Conservation (phyloP, 2,113 vertebrate species). For the Raja brachyura region DNA sequence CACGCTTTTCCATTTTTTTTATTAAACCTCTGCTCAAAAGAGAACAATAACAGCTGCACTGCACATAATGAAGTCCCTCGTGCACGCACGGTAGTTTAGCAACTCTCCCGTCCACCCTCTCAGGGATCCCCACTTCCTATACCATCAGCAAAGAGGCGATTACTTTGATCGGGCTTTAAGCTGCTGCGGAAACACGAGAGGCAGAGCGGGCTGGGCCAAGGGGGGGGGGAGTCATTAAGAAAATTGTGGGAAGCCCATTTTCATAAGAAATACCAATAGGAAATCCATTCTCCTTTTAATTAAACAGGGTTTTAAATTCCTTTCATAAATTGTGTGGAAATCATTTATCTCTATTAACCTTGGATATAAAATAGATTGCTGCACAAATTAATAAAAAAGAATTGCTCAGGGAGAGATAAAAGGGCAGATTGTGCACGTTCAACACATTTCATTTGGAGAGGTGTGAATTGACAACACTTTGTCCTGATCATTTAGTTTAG, state of each 20-base stretch:
- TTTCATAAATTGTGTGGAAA: constrained; percentile 46
- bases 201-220: not conserved
- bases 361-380: constrained; percentile 47
- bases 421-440: constrained; percentile 42
- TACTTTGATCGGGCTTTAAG: not conserved
- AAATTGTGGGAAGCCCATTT: not conserved
- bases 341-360: constrained; percentile 53
- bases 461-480: not conserved
- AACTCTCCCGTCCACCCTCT: not conserved
- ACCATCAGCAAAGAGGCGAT: not conserved
- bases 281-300: constrained; percentile 50
- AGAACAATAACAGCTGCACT: not conserved
- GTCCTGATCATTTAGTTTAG: too few species aligned
- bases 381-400: constrained; percentile 47
- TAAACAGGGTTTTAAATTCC: constrained; percentile 47
- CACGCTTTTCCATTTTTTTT: not conserved
- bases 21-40: not conserved
- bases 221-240: not conserved
- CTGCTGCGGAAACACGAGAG: not conserved
- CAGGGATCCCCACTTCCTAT: too few species aligned
- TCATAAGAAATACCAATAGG: constrained; percentile 47
- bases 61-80: not conserved
- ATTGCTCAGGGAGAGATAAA: constrained; percentile 40
- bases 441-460: not conserved
- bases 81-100: not conserved